Percentiles rank a stretch among this genome's conserved stretches.
Conservation (phyloP, 2,797 vertebrate species). For the Hippoglossus hippoglossus region DNA sequence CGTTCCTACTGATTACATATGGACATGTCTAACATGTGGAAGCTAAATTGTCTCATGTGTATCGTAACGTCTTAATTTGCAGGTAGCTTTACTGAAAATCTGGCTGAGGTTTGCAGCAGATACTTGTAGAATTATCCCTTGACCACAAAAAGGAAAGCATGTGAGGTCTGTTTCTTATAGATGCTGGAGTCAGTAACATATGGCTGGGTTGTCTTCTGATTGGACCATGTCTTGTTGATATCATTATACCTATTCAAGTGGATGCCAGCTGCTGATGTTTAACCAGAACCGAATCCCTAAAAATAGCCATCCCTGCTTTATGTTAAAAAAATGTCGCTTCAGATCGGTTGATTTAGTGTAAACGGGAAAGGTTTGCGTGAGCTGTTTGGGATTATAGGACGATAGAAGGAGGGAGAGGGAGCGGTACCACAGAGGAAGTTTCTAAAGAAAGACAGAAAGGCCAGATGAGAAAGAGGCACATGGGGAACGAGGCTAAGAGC, state of each 20-base stretch:
- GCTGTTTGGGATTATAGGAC: neutral
- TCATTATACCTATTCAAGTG: conserved; percentile 61
- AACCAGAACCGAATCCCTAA: conserved; percentile 40
- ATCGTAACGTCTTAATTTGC: conserved; percentile 34
- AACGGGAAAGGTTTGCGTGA: neutral
- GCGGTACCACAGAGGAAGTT: conserved; percentile 3
- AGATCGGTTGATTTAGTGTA: conserved; percentile 13
- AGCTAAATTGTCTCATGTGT: conserved; percentile 18
- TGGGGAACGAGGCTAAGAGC: conserved; percentile 19
- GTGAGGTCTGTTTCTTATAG: conserved; percentile 41
- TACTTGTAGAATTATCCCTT: conserved; percentile 50
- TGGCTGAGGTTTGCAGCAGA: conserved; percentile 30
- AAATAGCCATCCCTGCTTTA: conserved; percentile 43
- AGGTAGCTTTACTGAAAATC: conserved; percentile 46
- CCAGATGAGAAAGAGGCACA: conserved; percentile 22
- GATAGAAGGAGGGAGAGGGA: neutral
- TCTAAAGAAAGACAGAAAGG: conserved; percentile 9
- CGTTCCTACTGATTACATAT: conserved; percentile 27
- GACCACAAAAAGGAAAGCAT: conserved; percentile 46
- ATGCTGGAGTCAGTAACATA: conserved; percentile 64
- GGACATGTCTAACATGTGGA: conserved; percentile 25
- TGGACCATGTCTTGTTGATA: conserved; percentile 69
- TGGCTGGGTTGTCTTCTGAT: conserved; percentile 56
- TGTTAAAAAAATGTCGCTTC: conserved; percentile 25
- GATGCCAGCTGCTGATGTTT: conserved; percentile 57